These are phyloP conservation scores for Shargacucullia verbasci DNA, from an alignment of 2,888 invertebrate species.

Conservation along the genomic window DNA sequence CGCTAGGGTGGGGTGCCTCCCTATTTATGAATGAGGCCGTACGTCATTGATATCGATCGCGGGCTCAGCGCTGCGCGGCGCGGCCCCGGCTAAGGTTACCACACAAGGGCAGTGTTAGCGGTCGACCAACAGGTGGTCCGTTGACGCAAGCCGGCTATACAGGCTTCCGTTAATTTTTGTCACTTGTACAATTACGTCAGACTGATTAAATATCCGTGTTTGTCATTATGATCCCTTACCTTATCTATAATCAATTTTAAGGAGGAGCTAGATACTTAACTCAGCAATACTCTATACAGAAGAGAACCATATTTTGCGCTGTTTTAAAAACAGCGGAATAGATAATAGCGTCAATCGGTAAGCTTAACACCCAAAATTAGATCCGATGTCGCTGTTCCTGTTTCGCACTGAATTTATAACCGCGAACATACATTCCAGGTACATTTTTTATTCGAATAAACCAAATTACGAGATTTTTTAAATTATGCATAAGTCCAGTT, in stretches of 20 bases:
- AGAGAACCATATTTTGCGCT: no score
- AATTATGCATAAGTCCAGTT: no score
- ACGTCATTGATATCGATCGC: conserved; percentile 86
- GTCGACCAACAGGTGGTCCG: conserved; percentile 81
- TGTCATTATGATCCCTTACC: conserved; percentile 1
- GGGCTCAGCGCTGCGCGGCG: conserved; percentile 57
- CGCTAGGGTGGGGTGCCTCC: conserved; percentile 70
- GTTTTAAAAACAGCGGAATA: no score
- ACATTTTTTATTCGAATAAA: no score
- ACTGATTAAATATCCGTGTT: conserved; percentile 31
- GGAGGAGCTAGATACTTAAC: background rate
- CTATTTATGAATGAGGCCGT: conserved; percentile 86
- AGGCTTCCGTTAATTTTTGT: conserved; percentile 71
- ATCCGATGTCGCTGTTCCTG: no score
- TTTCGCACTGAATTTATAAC: no score
- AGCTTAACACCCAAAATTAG: no score
- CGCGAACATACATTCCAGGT: no score
- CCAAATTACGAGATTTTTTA: no score
- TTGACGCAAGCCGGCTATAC: conserved; percentile 74
- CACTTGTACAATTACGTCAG: conserved; percentile 73
- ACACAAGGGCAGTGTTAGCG: conserved; percentile 79
- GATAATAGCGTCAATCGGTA: no score
- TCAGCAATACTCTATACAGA: no score
- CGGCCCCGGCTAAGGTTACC: conserved; percentile 77
- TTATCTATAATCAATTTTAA: conserved; percentile 18